A percentile compares a stretch with the other conserved stretches of the same genome.
phyloP scores from a whole-genome alignment of 2,113 vertebrate genomes.

The Sorex fumeus region DNA sequence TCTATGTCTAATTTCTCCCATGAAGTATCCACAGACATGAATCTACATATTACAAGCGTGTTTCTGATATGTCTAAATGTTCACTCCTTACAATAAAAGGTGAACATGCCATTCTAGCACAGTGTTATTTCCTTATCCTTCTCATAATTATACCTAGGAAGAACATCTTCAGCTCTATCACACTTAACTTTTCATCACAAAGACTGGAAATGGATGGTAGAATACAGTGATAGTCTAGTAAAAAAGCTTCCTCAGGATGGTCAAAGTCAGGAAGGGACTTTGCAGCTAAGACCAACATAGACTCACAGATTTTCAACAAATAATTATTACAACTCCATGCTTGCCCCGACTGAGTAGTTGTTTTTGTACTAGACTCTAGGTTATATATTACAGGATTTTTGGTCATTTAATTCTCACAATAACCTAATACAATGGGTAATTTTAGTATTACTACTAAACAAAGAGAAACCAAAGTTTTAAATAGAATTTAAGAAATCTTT shows the following conservation, averaged over 20 bases:
- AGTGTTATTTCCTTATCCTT: constrained; percentile 9
- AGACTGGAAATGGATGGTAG: neutral
- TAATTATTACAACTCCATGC: neutral
- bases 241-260: neutral
- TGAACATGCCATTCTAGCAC: constrained; percentile 35
- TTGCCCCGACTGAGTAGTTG: neutral
- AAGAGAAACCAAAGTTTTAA: constrained; percentile 54
- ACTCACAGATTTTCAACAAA: neutral
- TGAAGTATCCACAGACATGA: neutral
- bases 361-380: neutral
- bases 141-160: neutral
- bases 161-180: neutral
- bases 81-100: constrained; percentile 7
- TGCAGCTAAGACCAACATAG: neutral
- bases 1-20: neutral
- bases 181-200: constrained; percentile 41
- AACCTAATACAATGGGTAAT: neutral
- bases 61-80: constrained; percentile 51
- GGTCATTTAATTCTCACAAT: constrained; percentile 50
- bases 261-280: neutral
- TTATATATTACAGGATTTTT: neutral
- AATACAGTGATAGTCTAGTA: neutral
- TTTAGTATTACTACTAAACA: constrained; percentile 39
- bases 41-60: neutral
- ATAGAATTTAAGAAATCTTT: constrained; percentile 47